Conservation (phyloP, 2,113 vertebrate species). For the Antechinus stuartii region DNA sequence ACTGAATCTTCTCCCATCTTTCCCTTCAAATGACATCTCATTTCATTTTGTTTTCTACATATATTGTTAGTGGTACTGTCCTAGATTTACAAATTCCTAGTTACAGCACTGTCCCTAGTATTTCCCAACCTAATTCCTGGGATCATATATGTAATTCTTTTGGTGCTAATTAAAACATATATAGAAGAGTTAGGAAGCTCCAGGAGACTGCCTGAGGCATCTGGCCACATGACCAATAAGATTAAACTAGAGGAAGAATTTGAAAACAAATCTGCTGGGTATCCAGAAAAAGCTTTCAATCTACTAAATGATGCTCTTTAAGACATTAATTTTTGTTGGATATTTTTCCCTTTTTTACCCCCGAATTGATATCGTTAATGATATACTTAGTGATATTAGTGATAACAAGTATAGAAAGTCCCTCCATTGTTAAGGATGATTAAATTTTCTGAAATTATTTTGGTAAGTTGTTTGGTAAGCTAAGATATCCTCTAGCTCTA, state of each 20-base stretch:
- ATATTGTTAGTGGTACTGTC: not conserved
- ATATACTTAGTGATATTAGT: too few species aligned
- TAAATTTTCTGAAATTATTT: not conserved
- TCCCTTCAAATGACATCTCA: not conserved
- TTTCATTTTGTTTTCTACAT: not conserved
- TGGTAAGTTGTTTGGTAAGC: not conserved
- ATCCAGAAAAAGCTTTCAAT: not conserved
- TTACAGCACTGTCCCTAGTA: not conserved
- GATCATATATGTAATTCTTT: too few species aligned
- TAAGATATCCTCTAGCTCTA: not conserved
- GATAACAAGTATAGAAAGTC: not conserved
- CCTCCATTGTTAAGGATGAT: not conserved
- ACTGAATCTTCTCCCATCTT: not conserved
- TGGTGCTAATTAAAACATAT: too few species aligned
- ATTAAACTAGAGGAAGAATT: not conserved
- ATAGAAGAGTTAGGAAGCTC: not conserved
- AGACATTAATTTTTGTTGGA: not conserved
- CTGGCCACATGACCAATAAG: not conserved
- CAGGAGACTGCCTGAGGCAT: not conserved
- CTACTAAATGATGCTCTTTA: not conserved
- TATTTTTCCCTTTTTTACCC: not conserved
- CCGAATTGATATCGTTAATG: not conserved
- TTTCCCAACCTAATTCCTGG: not conserved
- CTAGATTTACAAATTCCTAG: not conserved
- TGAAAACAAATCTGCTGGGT: not conserved